Base-by-base conservation (phyloP, 2,113 vertebrate genomes). In the Bufo bufo region DNA sequence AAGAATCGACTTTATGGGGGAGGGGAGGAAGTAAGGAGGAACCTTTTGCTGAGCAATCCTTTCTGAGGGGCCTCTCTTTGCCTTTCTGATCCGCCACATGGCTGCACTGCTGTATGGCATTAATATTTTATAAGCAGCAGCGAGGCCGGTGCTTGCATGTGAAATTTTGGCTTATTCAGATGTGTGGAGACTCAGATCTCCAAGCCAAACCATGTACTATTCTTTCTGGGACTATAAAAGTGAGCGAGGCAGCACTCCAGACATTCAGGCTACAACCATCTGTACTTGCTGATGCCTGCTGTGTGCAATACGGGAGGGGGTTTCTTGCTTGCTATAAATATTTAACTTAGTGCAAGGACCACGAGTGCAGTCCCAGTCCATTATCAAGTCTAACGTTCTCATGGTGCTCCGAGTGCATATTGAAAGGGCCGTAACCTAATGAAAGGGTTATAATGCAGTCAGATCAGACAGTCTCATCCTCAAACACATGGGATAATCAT, bases 51-150 rank as follows among this genome's bases (percentile, higher is more conserved):
- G 80, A 88, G 87, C 87, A 54, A 84, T 84, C 81, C 14, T 84
- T 49, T 84, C 13, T 54, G 33, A 74, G 65, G 47, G 52, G 72
- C 81, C 72, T 84, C 71, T 5, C 59, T 63, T 17, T 77, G 87
- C 87, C 80, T 71, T 77, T 65, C 80, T 58, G 87, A 83, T 33
- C 80, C 13, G 17, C 72, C 58, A 54, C 80, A 77, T 49, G 52
- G 69, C 20, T 80, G 77, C 50, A 49, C 33, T 84, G 81, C 63
- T 88, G 71, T 75, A 77, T 54, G 20, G 58, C 58, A 84, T 88
- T 88, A 88, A 88, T 88, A 88, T 88, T 88, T 84, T 82, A 84
- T 77, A 58, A 87, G 80, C 79, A 63, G 87, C 71, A 77, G 80
- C 13, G 16, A 66, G 47, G 71, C 72, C 49, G 17, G 49, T 6